Base-by-base conservation (phyloP, 2,888 invertebrate genomes). In the Cosmopolites sordidus region DNA sequence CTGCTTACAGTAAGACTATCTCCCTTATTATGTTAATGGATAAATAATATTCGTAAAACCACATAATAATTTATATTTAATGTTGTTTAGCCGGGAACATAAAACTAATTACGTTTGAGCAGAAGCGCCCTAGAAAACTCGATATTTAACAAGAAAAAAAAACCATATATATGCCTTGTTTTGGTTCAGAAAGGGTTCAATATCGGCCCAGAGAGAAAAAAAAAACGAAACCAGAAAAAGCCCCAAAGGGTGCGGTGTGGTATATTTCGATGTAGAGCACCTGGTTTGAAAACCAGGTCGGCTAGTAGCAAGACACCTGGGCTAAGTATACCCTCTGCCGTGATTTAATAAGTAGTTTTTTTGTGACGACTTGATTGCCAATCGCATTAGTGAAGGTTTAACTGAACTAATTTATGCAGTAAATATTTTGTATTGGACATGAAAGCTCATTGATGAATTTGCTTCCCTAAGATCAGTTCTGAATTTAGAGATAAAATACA, bases 211-310 rank as follows among this genome's bases (percentile, higher is more conserved):
- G 60, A 58, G 43, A 57, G 58, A 60, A 64, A 63, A 41, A 58
- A 58, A 59, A 58, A 58, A 22, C 22, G 22, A 22, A 22, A 22
- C 22, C 22, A 22, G 22, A 22, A 22, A 22, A 22, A 22, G 22
- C 22, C 22, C 22, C 22, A 22, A 22, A 22, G 56, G 54, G 48
- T 51, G 48, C 58, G 56, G 61, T 64, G 68, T 67, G 68, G 68
- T 69, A 65, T 67, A 69, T 67, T 69, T 67, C 22, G 22, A 22
- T 22, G 22, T 22, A 22, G 70, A 70, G 72, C 72, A 72, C 72
- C 72, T 72, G 72, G 72, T 65, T 63, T 59, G 43, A 64, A 67
- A 70, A 70, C 69, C 70, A 70, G 71, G 70, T 70, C 70, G 71
- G 66, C 67, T 66, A 68, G 68, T 67, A 66, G 61, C 57, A 65